phyloP scores from a whole-genome alignment of 2,113 vertebrate genomes.

The Caracal caracal region DNA sequence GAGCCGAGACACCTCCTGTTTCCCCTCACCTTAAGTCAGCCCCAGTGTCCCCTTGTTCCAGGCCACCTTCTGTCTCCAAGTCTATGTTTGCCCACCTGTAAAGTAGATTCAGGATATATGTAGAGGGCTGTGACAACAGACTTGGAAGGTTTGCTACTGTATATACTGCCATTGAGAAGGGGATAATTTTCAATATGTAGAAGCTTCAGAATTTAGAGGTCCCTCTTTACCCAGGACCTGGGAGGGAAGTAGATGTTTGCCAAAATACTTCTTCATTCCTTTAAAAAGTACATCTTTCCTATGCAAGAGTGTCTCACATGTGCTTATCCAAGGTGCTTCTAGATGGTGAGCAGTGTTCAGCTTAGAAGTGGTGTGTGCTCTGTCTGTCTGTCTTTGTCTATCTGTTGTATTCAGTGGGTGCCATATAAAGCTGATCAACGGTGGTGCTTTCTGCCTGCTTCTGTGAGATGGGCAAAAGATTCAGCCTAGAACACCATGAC shows the following conservation, averaged over 20 bases:
- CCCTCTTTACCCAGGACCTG: conserved; percentile 62
- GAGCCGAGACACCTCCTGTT: conserved; percentile 52
- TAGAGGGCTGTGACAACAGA: conserved; percentile 60
- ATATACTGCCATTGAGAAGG: conserved; percentile 75
- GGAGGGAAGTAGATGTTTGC: conserved; percentile 78
- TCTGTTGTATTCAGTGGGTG: conserved; percentile 78
- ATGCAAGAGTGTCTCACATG: conserved; percentile 79
- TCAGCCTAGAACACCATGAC: conserved; percentile 32
- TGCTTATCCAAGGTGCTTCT: conserved; percentile 79
- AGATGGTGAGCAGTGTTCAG: conserved; percentile 73
- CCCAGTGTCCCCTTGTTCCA: conserved; percentile 55
- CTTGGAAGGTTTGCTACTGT: conserved; percentile 61
- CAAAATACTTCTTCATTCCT: conserved; percentile 81
- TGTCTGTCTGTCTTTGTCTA: conserved; percentile 75
- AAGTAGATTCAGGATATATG: conserved; percentile 20
- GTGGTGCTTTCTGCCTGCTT: conserved; percentile 79
- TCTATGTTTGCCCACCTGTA: conserved; percentile 61
- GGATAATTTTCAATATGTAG: conserved; percentile 66
- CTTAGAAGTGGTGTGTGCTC: conserved; percentile 78
- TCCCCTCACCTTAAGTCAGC: conserved; percentile 15
- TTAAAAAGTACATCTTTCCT: conserved; percentile 78
- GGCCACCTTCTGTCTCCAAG: conserved; percentile 68
- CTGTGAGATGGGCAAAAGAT: conserved; percentile 73
- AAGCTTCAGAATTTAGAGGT: conserved; percentile 78
- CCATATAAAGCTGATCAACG: conserved; percentile 77